These are phyloP conservation scores for Protonemura montana DNA, from an alignment of 2,888 invertebrate species.

Conservation along the genomic window DNA sequence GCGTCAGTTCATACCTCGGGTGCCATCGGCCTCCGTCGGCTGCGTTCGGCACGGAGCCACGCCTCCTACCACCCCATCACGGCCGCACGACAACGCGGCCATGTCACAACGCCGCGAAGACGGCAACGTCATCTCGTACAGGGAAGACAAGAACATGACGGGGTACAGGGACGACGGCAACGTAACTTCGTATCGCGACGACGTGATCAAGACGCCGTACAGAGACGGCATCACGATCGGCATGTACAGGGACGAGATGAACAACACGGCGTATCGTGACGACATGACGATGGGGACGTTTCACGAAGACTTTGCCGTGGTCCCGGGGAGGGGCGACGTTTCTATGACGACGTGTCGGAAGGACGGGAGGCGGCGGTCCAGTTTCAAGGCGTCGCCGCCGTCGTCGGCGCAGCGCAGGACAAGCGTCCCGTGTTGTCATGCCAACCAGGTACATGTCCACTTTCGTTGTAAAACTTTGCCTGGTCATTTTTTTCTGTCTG, in stretches of 20 bases:
- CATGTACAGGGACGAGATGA: too few relatives aligned
- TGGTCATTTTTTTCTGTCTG: too few relatives aligned
- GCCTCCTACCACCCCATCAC: slow-evolving; percentile 47
- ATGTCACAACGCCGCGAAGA: slow-evolving; percentile 42
- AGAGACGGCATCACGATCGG: too few relatives aligned
- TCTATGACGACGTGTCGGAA: not conserved
- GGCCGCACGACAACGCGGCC: slow-evolving; percentile 50
- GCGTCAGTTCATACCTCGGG: slow-evolving; percentile 55
- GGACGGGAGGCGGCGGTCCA: not conserved
- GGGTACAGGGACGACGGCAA: too few relatives aligned
- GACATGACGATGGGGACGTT: not conserved
- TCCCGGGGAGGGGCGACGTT: not conserved
- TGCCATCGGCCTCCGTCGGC: slow-evolving; percentile 36
- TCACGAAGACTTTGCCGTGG: not conserved
- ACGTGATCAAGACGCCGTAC: too few relatives aligned
- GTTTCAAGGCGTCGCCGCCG: slow-evolving; percentile 41
- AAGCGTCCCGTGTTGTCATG: slow-evolving; percentile 47
- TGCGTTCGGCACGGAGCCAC: slow-evolving; percentile 29
- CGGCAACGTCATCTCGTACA: too few relatives aligned
- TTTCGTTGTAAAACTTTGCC: too few relatives aligned
- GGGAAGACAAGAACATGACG: too few relatives aligned
- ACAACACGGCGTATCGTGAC: not conserved
- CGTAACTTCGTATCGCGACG: too few relatives aligned
- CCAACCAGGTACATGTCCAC: not conserved
- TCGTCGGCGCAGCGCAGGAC: slow-evolving; percentile 53